Conservation (phyloP, 2,797 vertebrate genomes). For the Pseudochromis fuscus region DNA sequence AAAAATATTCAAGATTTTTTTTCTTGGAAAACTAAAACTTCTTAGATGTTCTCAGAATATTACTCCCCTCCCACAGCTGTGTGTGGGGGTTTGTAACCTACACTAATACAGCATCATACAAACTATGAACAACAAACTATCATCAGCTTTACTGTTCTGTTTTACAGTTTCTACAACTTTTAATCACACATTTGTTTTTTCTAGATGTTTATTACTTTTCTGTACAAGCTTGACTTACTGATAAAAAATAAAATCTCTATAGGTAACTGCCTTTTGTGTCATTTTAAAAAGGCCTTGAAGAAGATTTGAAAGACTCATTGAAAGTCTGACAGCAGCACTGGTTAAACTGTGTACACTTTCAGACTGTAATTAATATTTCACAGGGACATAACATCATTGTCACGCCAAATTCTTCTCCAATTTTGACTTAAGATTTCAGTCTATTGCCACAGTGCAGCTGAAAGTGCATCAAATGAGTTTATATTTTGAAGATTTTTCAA, state of each 20-base stretch:
- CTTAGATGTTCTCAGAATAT: too few species aligned
- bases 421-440: conserved; percentile 15
- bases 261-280: not conserved
- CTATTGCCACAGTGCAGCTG: conserved; percentile 1
- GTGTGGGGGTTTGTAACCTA: too few species aligned
- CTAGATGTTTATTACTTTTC: not conserved
- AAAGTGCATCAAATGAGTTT: conserved; percentile 11
- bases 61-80: too few species aligned
- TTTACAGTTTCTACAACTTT: not conserved
- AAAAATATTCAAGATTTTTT: too few species aligned
- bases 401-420: conserved; percentile 24
- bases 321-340: not conserved
- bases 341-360: conserved; percentile 7
- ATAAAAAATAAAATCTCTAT: not conserved
- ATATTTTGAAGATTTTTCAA: not conserved
- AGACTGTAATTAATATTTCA: conserved; percentile 6
- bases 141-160: too few species aligned
- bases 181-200: not conserved
- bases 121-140: too few species aligned
- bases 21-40: too few species aligned
- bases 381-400: conserved; percentile 12
- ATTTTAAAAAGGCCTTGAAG: not conserved
- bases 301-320: not conserved
- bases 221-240: too few species aligned
- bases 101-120: too few species aligned